phyloP scores from a whole-genome alignment of 2,797 vertebrate genomes.

The Myripristis jacobus region DNA sequence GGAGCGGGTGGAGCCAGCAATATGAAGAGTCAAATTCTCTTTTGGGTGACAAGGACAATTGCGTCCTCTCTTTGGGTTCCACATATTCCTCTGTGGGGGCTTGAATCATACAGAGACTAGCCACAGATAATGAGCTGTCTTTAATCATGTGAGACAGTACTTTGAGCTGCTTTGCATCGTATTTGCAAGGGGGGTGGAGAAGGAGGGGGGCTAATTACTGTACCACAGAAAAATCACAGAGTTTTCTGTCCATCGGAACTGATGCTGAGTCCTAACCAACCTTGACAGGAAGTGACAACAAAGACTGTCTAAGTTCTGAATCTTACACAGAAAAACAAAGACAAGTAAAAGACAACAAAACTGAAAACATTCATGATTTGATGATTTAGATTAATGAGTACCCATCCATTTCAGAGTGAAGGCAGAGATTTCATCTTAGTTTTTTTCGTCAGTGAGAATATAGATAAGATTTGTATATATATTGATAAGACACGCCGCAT shows the following conservation, averaged over 20 bases:
- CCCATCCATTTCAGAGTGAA: conserved; percentile 30
- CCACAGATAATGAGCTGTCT: conserved; percentile 97
- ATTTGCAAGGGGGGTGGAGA: conserved; percentile 90
- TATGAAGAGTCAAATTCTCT: conserved; percentile 54
- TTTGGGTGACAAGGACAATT: conserved; percentile 61
- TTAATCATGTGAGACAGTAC: conserved; percentile 96
- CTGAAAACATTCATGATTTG: conserved; percentile 48
- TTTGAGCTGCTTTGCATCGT: conserved; percentile 95
- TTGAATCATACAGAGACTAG: conserved; percentile 93
- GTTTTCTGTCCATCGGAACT: conserved; percentile 84
- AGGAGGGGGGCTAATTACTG: conserved; percentile 94
- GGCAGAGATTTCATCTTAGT: conserved; percentile 7
- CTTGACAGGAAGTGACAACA: conserved; percentile 95
- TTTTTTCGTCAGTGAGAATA: conserved; percentile 32
- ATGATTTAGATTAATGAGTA: conserved; percentile 56
- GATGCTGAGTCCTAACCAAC: conserved; percentile 89
- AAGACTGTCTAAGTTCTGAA: conserved; percentile 89
- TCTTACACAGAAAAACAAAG: conserved; percentile 85
- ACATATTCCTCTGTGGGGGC: conserved; percentile 75
- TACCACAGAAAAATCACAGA: conserved; percentile 83
- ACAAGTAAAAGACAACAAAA: conserved; percentile 69
- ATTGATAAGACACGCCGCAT: conserved; percentile 29
- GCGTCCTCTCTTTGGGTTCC: conserved; percentile 54
- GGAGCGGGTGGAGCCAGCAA: conserved; percentile 35
- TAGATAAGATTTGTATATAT: conserved; percentile 27